phyloP scores from a whole-genome alignment of 2,888 invertebrate genomes.

The Scelioninae gen. 2 region DNA sequence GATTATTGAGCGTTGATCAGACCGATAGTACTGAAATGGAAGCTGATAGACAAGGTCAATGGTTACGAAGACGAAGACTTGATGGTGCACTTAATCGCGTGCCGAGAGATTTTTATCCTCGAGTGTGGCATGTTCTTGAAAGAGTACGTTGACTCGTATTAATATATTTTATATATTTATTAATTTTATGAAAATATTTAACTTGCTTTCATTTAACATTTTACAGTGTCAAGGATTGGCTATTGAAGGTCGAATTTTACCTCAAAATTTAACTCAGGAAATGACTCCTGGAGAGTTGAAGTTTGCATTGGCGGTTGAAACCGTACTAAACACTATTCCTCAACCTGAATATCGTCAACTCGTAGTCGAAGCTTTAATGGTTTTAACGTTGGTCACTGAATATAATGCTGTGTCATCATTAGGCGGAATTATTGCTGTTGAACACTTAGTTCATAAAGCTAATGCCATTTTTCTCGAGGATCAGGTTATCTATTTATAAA shows the following conservation, averaged over 20 bases:
- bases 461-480: constrained; percentile 96
- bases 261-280: constrained; percentile 96
- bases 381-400: constrained; percentile 92
- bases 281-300: constrained; percentile 99
- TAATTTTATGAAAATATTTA: too few relatives aligned
- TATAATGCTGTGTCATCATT: constrained; percentile 86
- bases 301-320: constrained; percentile 98
- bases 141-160: constrained; percentile 77
- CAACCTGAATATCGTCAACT: constrained; percentile 98
- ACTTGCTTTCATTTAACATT: too few relatives aligned
- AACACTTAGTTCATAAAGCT: constrained; percentile 94
- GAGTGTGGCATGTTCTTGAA: constrained; percentile 94
- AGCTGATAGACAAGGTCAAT: constrained; percentile 94
- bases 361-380: constrained; percentile 98
- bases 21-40: constrained; percentile 75
- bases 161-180: too few relatives aligned
- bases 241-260: constrained; percentile 93
- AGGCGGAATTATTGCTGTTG: constrained; percentile 90
- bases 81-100: constrained; percentile 99
- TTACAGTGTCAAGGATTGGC: constrained; percentile 92
- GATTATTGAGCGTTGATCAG: constrained; percentile 74
- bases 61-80: constrained; percentile 93
- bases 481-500: too few relatives aligned
- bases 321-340: constrained; percentile 96
- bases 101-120: constrained; percentile 96